Evolutionary conservation across 1,140 invertebrate genomes (phyloP).

Genomic region (Liolophura sinensis): DNA sequence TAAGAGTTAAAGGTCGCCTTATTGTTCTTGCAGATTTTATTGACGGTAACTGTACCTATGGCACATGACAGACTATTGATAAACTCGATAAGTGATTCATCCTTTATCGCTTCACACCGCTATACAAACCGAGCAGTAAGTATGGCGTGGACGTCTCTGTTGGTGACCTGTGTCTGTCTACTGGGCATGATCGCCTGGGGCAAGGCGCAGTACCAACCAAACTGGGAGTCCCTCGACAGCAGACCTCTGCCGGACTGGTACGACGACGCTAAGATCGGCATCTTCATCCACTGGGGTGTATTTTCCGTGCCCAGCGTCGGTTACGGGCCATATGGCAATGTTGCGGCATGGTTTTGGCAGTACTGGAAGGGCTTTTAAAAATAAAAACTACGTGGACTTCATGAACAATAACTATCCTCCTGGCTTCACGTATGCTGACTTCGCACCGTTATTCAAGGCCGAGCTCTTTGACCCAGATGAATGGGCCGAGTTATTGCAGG

Average conservation of each 20-base stretch:
- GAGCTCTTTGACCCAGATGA: conserved; percentile 34
- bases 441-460: conserved; percentile 36
- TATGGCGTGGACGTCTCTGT: conserved; percentile 43
- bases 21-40: no score
- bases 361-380: conserved; percentile 35
- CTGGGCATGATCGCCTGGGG: conserved; percentile 73
- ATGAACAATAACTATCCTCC: conserved; percentile 49
- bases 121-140: no score
- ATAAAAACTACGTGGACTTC: conserved; percentile 27
- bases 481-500: conserved; percentile 34
- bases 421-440: conserved; percentile 45
- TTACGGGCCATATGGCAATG: conserved; percentile 4
- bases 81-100: no score
- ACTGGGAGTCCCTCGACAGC: conserved; percentile 53
- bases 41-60: no score
- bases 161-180: conserved; percentile 67
- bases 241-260: conserved; percentile 54
- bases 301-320: conserved; percentile 49
- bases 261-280: conserved; percentile 55
- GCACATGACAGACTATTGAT: no score
- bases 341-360: conserved; percentile 48
- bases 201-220: conserved; percentile 24
- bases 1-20: no score
- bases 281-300: conserved; percentile 58
- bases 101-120: no score